A percentile compares a stretch with the other conserved stretches of the same genome.
Evolutionary conservation across 1,140 invertebrate species (phyloP).

Genomic region (Tribolium madens): DNA sequence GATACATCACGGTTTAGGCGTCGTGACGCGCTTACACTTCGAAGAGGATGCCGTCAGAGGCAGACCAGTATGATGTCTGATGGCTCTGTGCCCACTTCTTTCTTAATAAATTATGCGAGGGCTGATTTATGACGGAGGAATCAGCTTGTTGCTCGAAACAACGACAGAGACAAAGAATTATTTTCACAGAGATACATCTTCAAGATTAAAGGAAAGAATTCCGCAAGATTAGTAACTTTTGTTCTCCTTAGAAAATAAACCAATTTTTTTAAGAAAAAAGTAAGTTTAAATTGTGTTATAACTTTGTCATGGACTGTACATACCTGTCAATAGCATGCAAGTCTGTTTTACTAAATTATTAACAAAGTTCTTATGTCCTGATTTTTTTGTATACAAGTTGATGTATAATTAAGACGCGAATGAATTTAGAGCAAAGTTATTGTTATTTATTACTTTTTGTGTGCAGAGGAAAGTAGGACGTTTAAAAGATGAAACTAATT

Average conservation of each 20-base stretch:
- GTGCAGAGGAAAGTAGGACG: neutral
- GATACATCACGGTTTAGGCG: constrained; percentile 47
- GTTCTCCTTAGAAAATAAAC: too few species aligned
- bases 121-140: constrained; percentile 1
- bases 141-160: constrained; percentile 4
- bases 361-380: neutral
- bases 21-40: constrained; percentile 8
- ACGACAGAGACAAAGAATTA: neutral
- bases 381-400: neutral
- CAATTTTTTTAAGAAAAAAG: too few species aligned
- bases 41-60: constrained; percentile 6
- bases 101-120: constrained; percentile 2
- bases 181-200: neutral
- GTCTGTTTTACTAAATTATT: neutral
- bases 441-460: constrained; percentile 15
- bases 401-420: neutral
- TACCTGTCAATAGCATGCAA: too few species aligned
- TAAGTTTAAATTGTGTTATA: too few species aligned
- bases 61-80: constrained; percentile 10
- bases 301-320: too few species aligned
- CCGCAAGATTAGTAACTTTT: neutral
- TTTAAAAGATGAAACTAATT: constrained; percentile 1
- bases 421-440: neutral
- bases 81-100: constrained; percentile 5
- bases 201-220: neutral